Conservation (phyloP, 2,113 vertebrate species). For the Laterallus jamaicensis region DNA sequence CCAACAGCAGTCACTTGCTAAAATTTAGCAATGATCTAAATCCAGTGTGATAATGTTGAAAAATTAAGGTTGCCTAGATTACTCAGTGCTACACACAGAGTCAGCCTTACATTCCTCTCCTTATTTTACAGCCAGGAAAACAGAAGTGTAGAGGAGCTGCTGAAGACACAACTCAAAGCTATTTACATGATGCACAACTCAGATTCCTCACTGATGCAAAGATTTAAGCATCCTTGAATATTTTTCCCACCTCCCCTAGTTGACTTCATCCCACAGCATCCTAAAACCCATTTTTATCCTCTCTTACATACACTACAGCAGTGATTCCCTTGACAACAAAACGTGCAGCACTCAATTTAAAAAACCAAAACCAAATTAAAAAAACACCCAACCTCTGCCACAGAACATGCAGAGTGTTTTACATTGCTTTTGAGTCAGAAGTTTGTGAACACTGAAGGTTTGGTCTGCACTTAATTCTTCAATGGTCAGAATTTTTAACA, state of each 20-base stretch:
- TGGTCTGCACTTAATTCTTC: background rate
- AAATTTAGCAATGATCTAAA: background rate
- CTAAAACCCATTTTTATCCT: background rate
- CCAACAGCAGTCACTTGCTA: background rate
- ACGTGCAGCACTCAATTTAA: background rate
- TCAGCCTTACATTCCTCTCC: background rate
- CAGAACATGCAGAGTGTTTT: background rate
- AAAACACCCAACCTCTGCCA: background rate
- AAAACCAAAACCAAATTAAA: accelerated
- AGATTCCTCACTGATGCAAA: background rate
- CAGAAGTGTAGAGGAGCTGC: background rate
- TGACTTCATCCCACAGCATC: background rate
- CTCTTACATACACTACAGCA: background rate
- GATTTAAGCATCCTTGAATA: background rate
- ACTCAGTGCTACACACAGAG: background rate
- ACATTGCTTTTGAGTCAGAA: background rate
- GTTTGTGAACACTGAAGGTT: background rate
- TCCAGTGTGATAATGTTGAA: background rate
- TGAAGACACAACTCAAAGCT: background rate
- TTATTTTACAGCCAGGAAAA: background rate
- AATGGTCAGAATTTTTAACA: background rate
- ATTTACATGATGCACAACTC: background rate
- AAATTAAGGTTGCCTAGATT: background rate
- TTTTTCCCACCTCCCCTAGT: background rate
- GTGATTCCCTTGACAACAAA: background rate